These are phyloP conservation scores for Drosophila mercatorum DNA, from an alignment of 2,888 invertebrate species.

Conservation along the genomic window DNA sequence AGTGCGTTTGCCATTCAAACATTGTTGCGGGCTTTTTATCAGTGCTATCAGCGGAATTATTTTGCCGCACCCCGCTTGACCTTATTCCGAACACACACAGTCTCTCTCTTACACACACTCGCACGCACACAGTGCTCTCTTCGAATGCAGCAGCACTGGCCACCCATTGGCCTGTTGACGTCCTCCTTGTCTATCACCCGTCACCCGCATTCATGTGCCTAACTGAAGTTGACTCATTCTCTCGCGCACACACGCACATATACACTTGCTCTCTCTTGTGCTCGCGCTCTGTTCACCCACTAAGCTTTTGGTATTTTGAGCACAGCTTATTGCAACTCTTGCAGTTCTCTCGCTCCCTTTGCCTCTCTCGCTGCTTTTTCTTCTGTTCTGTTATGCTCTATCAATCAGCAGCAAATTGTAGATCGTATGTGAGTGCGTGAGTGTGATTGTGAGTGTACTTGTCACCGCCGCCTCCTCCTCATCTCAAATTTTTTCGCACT, in stretches of 20 bases:
- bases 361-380: not conserved
- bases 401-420: slow-evolving; percentile 17
- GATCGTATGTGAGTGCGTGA: slow-evolving; percentile 5
- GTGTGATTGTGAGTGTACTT: no score
- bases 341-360: slow-evolving; percentile 5
- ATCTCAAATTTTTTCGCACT: not conserved
- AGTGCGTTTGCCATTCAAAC: slow-evolving; percentile 42
- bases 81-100: slow-evolving; percentile 49
- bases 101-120: not conserved
- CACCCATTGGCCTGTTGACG: slow-evolving; percentile 22
- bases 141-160: slow-evolving; percentile 18
- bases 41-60: slow-evolving; percentile 73
- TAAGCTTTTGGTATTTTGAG: slow-evolving; percentile 12
- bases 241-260: slow-evolving; percentile 15
- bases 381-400: slow-evolving; percentile 4
- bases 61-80: slow-evolving; percentile 78
- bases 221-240: slow-evolving; percentile 57
- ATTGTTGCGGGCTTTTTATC: slow-evolving; percentile 47
- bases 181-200: slow-evolving; percentile 34
- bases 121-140: slow-evolving; percentile 21
- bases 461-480: not conserved
- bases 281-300: slow-evolving; percentile 7
- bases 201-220: slow-evolving; percentile 37
- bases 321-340: slow-evolving; percentile 10
- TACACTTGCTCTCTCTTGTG: not conserved